Evolutionary conservation across 2,113 vertebrate species (phyloP).

Genomic region (Channa argus): DNA sequence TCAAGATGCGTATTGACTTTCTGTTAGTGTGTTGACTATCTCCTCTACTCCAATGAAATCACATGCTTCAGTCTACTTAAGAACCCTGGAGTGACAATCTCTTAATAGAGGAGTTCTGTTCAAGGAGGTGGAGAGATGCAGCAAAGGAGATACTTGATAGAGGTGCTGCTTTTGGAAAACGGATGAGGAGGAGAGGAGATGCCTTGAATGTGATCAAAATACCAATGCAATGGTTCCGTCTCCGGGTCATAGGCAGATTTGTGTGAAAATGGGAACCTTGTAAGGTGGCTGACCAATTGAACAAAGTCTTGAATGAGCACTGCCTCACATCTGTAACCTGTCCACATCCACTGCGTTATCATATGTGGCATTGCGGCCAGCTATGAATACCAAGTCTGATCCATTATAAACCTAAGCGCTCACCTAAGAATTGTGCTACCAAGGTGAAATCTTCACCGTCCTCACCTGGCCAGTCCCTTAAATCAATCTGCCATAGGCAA

Average conservation of each 20-base stretch:
- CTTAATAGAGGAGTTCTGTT: conserved; percentile 70
- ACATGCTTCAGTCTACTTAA: conserved; percentile 67
- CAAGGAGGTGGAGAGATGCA: conserved; percentile 62
- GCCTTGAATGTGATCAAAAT: conserved; percentile 66
- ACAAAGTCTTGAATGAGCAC: conserved; percentile 43
- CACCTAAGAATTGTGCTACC: conserved; percentile 56
- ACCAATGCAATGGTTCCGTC: conserved; percentile 30
- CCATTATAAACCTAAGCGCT: conserved; percentile 54
- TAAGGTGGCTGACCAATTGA: conserved; percentile 40
- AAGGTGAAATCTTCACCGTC: conserved; percentile 36
- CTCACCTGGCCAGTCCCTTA: conserved; percentile 28
- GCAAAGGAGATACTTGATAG: conserved; percentile 59
- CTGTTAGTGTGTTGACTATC: conserved; percentile 57
- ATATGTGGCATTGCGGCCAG: conserved; percentile 13
- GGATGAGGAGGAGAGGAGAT: conserved; percentile 63
- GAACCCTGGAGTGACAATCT: conserved; percentile 60
- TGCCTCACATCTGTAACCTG: conserved; percentile 49
- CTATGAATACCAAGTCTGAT: conserved; percentile 64
- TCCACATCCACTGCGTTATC: conserved; percentile 55
- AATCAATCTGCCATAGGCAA: conserved; percentile 55
- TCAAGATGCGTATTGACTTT: conserved; percentile 56
- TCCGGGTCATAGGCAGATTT: conserved; percentile 29
- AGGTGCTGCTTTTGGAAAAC: conserved; percentile 59
- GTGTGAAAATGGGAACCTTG: conserved; percentile 64
- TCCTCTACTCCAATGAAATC: conserved; percentile 58